These are phyloP conservation scores for Pipa parva DNA, from an alignment of 2,113 vertebrate genomes.

Conservation along the genomic window DNA sequence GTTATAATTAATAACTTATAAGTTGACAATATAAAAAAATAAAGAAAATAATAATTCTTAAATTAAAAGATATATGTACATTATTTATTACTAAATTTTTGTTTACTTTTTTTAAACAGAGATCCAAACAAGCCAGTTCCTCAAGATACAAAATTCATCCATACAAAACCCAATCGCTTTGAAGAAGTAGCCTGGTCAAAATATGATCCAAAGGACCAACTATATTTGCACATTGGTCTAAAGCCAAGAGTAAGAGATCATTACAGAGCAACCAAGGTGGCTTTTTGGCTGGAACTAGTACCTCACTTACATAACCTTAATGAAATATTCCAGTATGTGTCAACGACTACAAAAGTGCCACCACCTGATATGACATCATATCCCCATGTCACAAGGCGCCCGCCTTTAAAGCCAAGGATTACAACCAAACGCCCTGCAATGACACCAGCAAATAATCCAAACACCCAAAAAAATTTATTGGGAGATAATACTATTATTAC, in stretches of 20 bases:
- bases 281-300: slow-evolving; percentile 93
- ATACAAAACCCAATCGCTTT: slow-evolving; percentile 94
- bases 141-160: slow-evolving; percentile 95
- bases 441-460: slow-evolving; percentile 76
- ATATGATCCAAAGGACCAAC: slow-evolving; percentile 93
- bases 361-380: slow-evolving; percentile 91
- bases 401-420: slow-evolving; percentile 85
- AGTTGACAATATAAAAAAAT: not conserved
- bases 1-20: not conserved
- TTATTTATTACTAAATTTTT: too few relatives aligned
- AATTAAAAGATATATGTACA: too few relatives aligned
- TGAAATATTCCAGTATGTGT: slow-evolving; percentile 89
- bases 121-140: slow-evolving; percentile 95
- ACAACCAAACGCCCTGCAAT: slow-evolving; percentile 89
- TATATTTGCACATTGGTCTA: slow-evolving; percentile 92
- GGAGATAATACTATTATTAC: slow-evolving; percentile 84
- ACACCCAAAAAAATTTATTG: slow-evolving; percentile 68
- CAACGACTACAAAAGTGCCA: slow-evolving; percentile 90
- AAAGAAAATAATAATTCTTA: not conserved
- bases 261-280: slow-evolving; percentile 92
- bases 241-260: slow-evolving; percentile 90
- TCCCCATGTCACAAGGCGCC: slow-evolving; percentile 80
- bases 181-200: slow-evolving; percentile 97
- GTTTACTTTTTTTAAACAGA: slow-evolving; percentile 56
- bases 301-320: slow-evolving; percentile 91